Conservation (phyloP, 2,888 invertebrate genomes). For the Anorthoa munda region DNA sequence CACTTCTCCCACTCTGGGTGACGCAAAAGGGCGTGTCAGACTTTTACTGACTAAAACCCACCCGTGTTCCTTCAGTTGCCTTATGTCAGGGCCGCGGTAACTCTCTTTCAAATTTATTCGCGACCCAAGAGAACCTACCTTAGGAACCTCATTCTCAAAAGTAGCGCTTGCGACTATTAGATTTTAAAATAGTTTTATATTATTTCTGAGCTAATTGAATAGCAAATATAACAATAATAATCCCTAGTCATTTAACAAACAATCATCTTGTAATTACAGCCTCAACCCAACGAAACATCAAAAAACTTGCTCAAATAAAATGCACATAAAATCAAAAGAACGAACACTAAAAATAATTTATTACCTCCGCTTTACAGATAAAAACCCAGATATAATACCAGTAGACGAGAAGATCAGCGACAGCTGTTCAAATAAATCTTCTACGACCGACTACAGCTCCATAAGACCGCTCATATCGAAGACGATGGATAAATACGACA, state of each 20-base stretch:
- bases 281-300: neutral
- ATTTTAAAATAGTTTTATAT: too few species aligned
- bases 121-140: too few species aligned
- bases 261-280: constrained; percentile 24
- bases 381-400: constrained; percentile 89
- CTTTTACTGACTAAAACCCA: too few species aligned
- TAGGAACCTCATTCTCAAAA: neutral
- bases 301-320: constrained; percentile 48
- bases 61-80: too few species aligned
- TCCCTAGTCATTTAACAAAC: neutral
- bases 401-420: constrained; percentile 88
- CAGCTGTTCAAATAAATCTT: constrained; percentile 87
- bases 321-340: constrained; percentile 37
- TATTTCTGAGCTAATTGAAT: too few species aligned
- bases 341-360: constrained; percentile 51
- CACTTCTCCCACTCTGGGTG: too few species aligned
- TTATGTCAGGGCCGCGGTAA: too few species aligned
- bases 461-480: constrained; percentile 86
- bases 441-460: constrained; percentile 86
- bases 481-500: constrained; percentile 84
- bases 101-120: too few species aligned
- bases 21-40: too few species aligned
- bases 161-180: too few species aligned
- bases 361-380: constrained; percentile 78
- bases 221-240: too few species aligned